phyloP scores from a whole-genome alignment of 2,113 vertebrate species.

The chimpanzee (Pan troglodytes) region NHGRI_mPanTro3-v2.1_pri NC_072401.2:173092501-173093000 shows the following conservation, averaged over 20 bases:
- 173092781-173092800: not conserved
- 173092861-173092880: not conserved
- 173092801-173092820: not conserved
- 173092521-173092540: not conserved
- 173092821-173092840: not conserved
- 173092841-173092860: not conserved
- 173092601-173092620: not conserved
- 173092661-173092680: constrained; percentile 9
- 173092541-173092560: not conserved
- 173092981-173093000: not conserved
- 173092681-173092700: constrained; percentile 18
- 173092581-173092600: constrained; percentile 2
- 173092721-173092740: not conserved
- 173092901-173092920: not conserved
- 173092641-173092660: constrained; percentile 41
- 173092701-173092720: not conserved
- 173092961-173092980: not conserved
- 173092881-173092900: not conserved
- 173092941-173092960: not conserved
- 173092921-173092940: not conserved
- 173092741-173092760: not conserved
- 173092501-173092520: not conserved
- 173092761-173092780: not conserved
- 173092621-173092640: not conserved
- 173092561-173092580: constrained; percentile 6